phyloP scores from a whole-genome alignment of 1,140 invertebrate species.

The Drosophila kepulauana region DNA sequence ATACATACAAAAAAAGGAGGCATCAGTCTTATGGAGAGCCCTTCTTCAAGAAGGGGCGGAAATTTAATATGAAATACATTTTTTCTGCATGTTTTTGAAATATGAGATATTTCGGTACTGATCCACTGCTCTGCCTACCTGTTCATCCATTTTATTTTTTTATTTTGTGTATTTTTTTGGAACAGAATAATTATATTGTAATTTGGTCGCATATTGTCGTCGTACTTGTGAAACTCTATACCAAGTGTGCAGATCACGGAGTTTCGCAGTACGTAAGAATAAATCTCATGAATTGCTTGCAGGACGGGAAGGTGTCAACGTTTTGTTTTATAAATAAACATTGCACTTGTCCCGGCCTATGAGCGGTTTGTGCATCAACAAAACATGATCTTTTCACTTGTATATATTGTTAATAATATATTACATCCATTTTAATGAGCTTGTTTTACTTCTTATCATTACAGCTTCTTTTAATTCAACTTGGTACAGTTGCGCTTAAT shows the following conservation, averaged over 20 bases:
- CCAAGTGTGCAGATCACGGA: slow-evolving; percentile 10
- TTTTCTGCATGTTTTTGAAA: slow-evolving; percentile 61
- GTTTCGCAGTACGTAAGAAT: neutral
- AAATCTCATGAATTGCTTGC: slow-evolving; percentile 63
- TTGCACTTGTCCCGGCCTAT: slow-evolving; percentile 85
- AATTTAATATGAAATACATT: slow-evolving; percentile 75
- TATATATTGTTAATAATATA: neutral
- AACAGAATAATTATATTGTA: slow-evolving; percentile 49
- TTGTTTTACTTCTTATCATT: slow-evolving; percentile 2
- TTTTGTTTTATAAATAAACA: slow-evolving; percentile 79
- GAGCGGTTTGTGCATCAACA: slow-evolving; percentile 62
- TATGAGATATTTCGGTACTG: slow-evolving; percentile 73
- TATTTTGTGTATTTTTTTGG: slow-evolving; percentile 11
- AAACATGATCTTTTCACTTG: neutral
- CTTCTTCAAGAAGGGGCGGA: slow-evolving; percentile 71
- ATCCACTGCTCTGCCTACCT: slow-evolving; percentile 67
- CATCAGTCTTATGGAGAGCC: slow-evolving; percentile 23
- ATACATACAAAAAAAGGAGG: slow-evolving; percentile 6
- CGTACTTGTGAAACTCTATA: slow-evolving; percentile 66
- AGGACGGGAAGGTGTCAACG: slow-evolving; percentile 85
- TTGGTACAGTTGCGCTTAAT: slow-evolving; percentile 5
- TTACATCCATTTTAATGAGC: neutral
- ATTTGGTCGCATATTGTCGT: slow-evolving; percentile 17
- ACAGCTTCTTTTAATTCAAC: neutral
- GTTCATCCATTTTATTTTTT: slow-evolving; percentile 30